Evolutionary conservation across 2,888 invertebrate species (phyloP), one percentile per base, ranked within the genome.

Genomic region (Baronia brevicornis): DNA sequence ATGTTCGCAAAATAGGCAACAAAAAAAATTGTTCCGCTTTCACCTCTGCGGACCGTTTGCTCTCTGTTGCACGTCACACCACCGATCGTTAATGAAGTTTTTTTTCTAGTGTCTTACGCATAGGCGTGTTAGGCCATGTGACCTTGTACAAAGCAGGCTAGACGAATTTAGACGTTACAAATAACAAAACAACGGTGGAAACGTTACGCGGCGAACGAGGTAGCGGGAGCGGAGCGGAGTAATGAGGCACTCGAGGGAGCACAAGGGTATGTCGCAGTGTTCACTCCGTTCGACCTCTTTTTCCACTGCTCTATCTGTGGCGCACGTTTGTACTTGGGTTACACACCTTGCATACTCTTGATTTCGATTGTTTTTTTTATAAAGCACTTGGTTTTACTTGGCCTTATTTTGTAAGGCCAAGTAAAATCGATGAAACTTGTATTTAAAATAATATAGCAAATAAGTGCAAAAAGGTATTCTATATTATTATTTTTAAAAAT

Each of bases 1-100:
- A n/a, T n/a, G n/a, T n/a, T n/a, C n/a, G n/a, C n/a, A n/a, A n/a
- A n/a, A n/a, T 25, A 25, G 15, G 25, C 15, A 25, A 15, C 8
- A 25, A 25, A 25, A 15, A 14, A 14, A 14, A 12, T 14, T 14
- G 8, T 8, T n/a, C n/a, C n/a, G n/a, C 8, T 27, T 8, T 17
- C 27, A 5, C 11, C 7, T 30, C 27, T 25, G 27, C 22, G 27
- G n/a, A n/a, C 1, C 3, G n/a, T 23, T 26, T 57, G 49, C 48
- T 69, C 68, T 64, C 47, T 66, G 63, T 41, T 19, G 38, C 48
- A 57, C 71, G 72, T 74, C 70, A 72, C 62, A 43, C 39, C 48
- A 51, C 44, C 44, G 51, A 50, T 67, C 60, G 64, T 67, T 77
- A 74, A 75, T 72, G 70, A 74, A 71, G 65, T 64, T 61, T 70